Conservation (phyloP, 2,888 invertebrate genomes). For the Strigamia crassipes region DNA sequence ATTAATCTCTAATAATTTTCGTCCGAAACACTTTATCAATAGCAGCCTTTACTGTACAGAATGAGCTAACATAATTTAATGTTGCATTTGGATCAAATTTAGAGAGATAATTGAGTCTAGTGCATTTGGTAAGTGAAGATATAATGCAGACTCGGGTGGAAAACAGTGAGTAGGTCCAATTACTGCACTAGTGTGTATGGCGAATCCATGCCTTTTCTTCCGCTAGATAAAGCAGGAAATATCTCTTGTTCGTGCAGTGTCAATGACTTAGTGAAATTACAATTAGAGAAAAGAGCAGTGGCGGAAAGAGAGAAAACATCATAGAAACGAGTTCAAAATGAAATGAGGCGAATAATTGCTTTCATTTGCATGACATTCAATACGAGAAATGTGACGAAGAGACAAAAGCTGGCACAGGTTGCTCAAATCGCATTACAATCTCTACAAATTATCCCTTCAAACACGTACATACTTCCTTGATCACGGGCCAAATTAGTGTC, state of each 20-base stretch:
- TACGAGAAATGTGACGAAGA: slow-evolving; percentile 21
- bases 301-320: slow-evolving; percentile 16
- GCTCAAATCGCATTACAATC: slow-evolving; percentile 3
- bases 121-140: not conserved
- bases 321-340: not conserved
- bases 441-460: slow-evolving; percentile 16
- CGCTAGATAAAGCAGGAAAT: slow-evolving; percentile 16
- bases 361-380: slow-evolving; percentile 21
- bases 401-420: slow-evolving; percentile 21
- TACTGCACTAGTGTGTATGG: not conserved
- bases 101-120: slow-evolving; percentile 6
- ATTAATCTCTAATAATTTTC: not conserved
- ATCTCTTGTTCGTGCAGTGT: slow-evolving; percentile 21
- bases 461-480: slow-evolving; percentile 11
- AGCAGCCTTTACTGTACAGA: not conserved
- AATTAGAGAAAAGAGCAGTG: slow-evolving; percentile 21
- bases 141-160: not conserved
- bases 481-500: slow-evolving; percentile 11
- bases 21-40: not conserved
- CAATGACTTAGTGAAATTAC: slow-evolving; percentile 16
- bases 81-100: slow-evolving; percentile 6
- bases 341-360: slow-evolving; percentile 21
- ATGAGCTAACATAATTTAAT: not conserved
- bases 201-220: slow-evolving; percentile 10
- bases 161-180: slow-evolving; percentile 1